Evolutionary conservation across 1,140 invertebrate genomes (phyloP).

Genomic region (Hylyphantes graminicola): DNA sequence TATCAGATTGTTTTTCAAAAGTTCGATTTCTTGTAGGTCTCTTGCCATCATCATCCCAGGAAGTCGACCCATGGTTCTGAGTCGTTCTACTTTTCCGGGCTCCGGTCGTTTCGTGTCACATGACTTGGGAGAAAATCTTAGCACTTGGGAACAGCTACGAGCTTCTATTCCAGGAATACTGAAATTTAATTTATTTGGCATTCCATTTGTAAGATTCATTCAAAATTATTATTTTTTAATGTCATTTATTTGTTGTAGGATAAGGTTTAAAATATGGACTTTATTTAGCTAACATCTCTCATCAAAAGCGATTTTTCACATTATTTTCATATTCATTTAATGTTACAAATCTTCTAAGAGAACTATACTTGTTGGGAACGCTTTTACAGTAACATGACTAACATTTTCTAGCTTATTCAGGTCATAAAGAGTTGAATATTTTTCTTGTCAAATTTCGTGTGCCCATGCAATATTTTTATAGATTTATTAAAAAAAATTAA

Average conservation of each 20-base stretch:
- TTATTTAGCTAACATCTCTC: too few species aligned
- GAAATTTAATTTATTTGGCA: conserved; percentile 69
- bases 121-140: conserved; percentile 72
- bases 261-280: neutral
- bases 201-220: conserved; percentile 66
- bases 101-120: conserved; percentile 72
- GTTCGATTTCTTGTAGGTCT: conserved; percentile 25
- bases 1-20: neutral
- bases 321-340: too few species aligned
- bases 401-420: too few species aligned
- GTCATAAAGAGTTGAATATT: too few species aligned
- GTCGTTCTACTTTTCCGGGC: conserved; percentile 72
- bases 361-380: too few species aligned
- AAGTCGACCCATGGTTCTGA: conserved; percentile 66
- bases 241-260: neutral
- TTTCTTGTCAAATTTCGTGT: too few species aligned
- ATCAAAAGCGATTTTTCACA: too few species aligned
- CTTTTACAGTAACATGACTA: too few species aligned
- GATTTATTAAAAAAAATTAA: too few species aligned
- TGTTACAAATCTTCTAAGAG: too few species aligned
- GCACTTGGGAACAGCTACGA: conserved; percentile 69
- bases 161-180: conserved; percentile 70
- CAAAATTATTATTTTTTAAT: neutral
- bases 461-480: too few species aligned
- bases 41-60: conserved; percentile 58